Conservation (phyloP, 2,797 vertebrate genomes). For the Parambassis ranga region DNA sequence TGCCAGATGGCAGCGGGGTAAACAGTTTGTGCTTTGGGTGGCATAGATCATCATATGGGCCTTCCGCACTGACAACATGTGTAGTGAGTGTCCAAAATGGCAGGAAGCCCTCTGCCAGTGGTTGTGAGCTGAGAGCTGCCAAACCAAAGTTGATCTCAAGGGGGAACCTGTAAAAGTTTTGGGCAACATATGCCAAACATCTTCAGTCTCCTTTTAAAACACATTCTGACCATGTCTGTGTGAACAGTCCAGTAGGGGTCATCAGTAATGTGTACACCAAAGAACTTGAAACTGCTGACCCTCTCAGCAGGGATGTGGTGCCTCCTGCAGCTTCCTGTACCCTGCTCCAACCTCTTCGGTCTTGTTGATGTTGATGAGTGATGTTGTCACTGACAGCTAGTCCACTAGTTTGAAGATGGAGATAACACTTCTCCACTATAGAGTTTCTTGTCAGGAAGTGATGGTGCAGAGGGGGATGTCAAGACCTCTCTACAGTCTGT, state of each 20-base stretch:
- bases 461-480: constrained; percentile 34
- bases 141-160: constrained; percentile 13
- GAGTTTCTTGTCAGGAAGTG: constrained; percentile 35
- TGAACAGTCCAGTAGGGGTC: neutral
- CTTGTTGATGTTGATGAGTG: constrained; percentile 14
- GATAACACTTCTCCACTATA: constrained; percentile 18
- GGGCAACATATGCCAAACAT: neutral
- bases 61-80: constrained; percentile 34
- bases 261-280: neutral
- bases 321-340: constrained; percentile 31
- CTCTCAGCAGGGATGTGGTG: constrained; percentile 16
- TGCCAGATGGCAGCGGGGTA: constrained; percentile 45
- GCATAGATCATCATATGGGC: constrained; percentile 33
- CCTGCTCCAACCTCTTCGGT: constrained; percentile 24
- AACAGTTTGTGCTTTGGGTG: constrained; percentile 48
- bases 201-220: neutral
- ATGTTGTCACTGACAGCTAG: constrained; percentile 17
- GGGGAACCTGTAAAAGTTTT: neutral
- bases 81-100: constrained; percentile 20
- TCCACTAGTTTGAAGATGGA: constrained; percentile 10
- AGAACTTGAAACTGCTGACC: constrained; percentile 14
- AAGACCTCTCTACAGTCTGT: constrained; percentile 2
- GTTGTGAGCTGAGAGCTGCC: neutral
- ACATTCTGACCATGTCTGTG: neutral
- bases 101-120: neutral